Evolutionary conservation across 2,797 vertebrate species (phyloP), one percentile per base, ranked within the genome.

Genomic region (Gallinago nigripennis): DNA sequence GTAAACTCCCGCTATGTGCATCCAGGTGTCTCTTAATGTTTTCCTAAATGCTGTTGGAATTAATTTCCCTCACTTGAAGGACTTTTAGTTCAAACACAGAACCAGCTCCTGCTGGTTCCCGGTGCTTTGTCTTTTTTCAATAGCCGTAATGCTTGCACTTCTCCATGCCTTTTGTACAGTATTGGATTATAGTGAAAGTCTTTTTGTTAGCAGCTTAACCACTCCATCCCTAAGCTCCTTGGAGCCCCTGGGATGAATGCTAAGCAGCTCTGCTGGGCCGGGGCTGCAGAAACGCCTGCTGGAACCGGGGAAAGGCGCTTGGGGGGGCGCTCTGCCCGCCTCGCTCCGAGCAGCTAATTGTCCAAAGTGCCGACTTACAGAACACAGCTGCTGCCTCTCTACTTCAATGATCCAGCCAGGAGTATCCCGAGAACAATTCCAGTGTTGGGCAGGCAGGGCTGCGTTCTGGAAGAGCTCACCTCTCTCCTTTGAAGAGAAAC

Each of bases 201-300:
- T 93, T 21, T 86, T 92, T 94, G 91, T 91, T 71, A 89, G 86
- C 89, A 89, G 78, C 89, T 94, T 91, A 95, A 66, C 86, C 78
- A 60, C 84, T 94, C 79, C 92, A 93, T 58, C 71, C 82, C 84
- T 92, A 91, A 91, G 78, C 84, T 88, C 71, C 53, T 87, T 89
- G 51, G 48, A 78, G 73, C 75, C 78, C 76, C 71, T 35, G 51
- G 60, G 71, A 60, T 63, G 82, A 87, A 76, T 66, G 54, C 43
- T 35, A 15, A 96, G 60, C 46, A 37, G 56, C 56, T 25, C n/a
- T 69, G 73, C 83, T 68, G 61, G 76, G 64, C 3, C 1, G 2
- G 58, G 51, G 57, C 69, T 90, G 82, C 60, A 78, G 86, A 73
- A 86, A 90, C 92, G 73, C 58, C 86, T 68, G 64, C 31, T 50